A percentile compares a stretch with the other conserved stretches of the same genome.
phyloP scores from a whole-genome alignment of 2,113 vertebrate genomes.

The Tyrannus savana region DNA sequence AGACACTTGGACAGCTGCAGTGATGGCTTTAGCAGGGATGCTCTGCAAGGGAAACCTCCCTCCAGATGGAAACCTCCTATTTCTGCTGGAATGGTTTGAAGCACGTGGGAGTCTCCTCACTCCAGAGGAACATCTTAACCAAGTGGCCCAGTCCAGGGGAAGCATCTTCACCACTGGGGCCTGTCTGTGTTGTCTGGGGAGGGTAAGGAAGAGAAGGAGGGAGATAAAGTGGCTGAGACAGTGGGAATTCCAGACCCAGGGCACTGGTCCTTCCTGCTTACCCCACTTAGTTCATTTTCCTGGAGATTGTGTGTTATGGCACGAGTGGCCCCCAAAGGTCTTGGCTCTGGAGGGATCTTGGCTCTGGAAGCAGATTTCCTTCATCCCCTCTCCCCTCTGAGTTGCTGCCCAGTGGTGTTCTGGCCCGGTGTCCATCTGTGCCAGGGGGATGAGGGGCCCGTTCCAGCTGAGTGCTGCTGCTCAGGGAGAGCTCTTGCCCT shows the following conservation, averaged over 20 bases:
- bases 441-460: background rate
- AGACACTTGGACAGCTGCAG: background rate
- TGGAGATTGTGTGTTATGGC: background rate
- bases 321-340: fast-evolving
- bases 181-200: background rate
- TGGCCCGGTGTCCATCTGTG: background rate
- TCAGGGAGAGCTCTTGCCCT: background rate
- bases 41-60: background rate
- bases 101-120: background rate
- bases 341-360: background rate
- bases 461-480: background rate
- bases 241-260: background rate
- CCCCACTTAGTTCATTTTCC: background rate
- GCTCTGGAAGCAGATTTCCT: background rate
- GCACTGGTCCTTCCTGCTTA: background rate
- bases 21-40: background rate
- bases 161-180: background rate
- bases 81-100: background rate
- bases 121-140: background rate
- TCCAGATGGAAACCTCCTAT: background rate
- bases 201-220: background rate
- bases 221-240: background rate
- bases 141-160: background rate
- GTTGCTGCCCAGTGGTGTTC: background rate
- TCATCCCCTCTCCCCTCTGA: background rate